phyloP scores from a whole-genome alignment of 2,797 vertebrate genomes.

The Cichlasoma orientale region DNA sequence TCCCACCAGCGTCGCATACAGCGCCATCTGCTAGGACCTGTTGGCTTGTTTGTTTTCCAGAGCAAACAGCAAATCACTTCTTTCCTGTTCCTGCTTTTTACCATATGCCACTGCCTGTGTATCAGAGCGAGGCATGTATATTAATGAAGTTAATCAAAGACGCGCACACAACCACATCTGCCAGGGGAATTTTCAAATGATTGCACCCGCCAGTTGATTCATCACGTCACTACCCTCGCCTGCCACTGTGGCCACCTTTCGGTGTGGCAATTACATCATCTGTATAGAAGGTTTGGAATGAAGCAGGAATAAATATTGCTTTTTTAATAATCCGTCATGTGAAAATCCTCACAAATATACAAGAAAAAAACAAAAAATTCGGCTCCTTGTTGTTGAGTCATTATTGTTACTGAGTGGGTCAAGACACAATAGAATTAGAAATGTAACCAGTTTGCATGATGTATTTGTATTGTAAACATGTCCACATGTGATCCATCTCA shows the following conservation, averaged over 20 bases:
- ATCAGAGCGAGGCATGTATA: constrained; percentile 95
- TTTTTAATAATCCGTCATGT: not conserved
- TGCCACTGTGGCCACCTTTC: constrained; percentile 40
- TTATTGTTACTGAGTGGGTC: not conserved
- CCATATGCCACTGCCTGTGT: constrained; percentile 95
- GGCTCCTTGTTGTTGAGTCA: not conserved
- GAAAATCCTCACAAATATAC: not conserved
- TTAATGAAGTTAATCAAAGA: constrained; percentile 97
- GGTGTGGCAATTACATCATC: not conserved
- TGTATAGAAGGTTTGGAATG: not conserved
- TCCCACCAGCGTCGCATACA: constrained; percentile 86
- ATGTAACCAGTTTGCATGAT: constrained; percentile 1
- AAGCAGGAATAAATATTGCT: not conserved
- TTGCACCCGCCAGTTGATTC: constrained; percentile 63
- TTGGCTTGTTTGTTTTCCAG: constrained; percentile 99
- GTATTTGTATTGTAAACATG: not conserved
- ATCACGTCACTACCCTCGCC: constrained; percentile 42
- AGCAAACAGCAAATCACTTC: constrained; percentile 98
- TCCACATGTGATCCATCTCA: not conserved
- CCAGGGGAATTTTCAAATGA: constrained; percentile 71
- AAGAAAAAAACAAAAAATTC: not conserved
- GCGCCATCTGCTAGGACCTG: constrained; percentile 98
- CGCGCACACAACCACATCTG: constrained; percentile 73
- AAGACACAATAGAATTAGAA: not conserved
- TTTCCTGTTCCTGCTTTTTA: constrained; percentile 95